A percentile compares a stretch with the other conserved stretches of the same genome.
These are phyloP conservation scores for Microplitis deprimator DNA, from an alignment of 2,888 invertebrate genomes.

Conservation along the genomic window DNA sequence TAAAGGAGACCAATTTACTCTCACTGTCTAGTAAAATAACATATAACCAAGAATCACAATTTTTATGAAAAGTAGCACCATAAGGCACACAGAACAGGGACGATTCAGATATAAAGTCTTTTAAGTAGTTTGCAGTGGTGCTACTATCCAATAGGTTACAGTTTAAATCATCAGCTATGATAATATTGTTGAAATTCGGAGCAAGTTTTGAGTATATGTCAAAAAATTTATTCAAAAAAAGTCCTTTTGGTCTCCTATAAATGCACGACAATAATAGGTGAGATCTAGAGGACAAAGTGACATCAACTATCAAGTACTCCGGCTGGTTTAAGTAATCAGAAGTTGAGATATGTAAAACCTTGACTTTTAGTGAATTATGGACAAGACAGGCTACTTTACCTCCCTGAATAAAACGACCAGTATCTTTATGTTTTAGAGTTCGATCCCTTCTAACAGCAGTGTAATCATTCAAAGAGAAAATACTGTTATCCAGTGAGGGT, in stretches of 20 bases:
- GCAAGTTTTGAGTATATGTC: neutral
- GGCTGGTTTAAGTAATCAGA: neutral
- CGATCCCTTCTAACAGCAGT: neutral
- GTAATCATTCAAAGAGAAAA: neutral
- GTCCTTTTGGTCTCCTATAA: slow-evolving; percentile 12
- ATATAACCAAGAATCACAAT: neutral
- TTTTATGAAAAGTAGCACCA: neutral
- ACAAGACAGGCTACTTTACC: slow-evolving; percentile 5
- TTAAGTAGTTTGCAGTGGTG: neutral
- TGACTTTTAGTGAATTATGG: neutral
- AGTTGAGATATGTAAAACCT: neutral
- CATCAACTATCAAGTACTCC: slow-evolving; percentile 11
- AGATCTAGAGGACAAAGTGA: neutral
- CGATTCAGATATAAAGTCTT: neutral
- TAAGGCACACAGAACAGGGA: neutral
- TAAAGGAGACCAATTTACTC: neutral
- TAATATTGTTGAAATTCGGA: slow-evolving; percentile 3
- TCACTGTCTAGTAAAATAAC: slow-evolving; percentile 12
- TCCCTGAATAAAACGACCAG: neutral
- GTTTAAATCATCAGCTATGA: slow-evolving; percentile 8
- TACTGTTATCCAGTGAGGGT: too few species aligned
- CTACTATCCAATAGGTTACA: neutral
- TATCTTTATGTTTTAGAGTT: neutral
- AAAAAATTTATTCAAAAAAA: slow-evolving; percentile 2
- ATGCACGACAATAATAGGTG: neutral